These are phyloP conservation scores for Tychaedon coryphoeus DNA, from an alignment of 2,113 vertebrate species.

Conservation along the genomic window DNA sequence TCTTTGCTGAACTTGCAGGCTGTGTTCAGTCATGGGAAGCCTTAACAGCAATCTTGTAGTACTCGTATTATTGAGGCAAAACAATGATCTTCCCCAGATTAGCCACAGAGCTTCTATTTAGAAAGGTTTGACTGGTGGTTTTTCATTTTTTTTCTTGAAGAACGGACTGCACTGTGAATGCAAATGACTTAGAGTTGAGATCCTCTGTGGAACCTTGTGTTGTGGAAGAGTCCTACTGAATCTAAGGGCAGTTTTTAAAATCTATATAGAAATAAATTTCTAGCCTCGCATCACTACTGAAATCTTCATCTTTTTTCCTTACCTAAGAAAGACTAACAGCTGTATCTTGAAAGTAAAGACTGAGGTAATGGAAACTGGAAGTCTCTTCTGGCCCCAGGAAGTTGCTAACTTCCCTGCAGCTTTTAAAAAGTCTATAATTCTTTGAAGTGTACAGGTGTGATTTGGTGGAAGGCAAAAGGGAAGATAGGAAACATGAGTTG, in stretches of 20 bases:
- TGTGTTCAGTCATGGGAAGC: neutral
- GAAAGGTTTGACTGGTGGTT: neutral
- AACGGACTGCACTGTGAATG: neutral
- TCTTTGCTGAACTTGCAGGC: neutral
- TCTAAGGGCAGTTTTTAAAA: neutral
- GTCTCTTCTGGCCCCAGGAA: neutral
- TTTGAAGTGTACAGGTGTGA: neutral
- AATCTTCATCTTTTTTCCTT: neutral
- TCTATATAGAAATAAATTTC: neutral
- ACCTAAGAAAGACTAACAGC: neutral
- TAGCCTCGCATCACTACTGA: neutral
- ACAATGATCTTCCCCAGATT: neutral
- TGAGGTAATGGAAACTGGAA: neutral
- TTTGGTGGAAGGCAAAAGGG: neutral
- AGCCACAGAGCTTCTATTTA: constrained; percentile 31
- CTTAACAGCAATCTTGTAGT: neutral
- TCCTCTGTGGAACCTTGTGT: neutral
- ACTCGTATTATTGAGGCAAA: neutral
- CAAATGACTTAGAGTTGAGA: neutral
- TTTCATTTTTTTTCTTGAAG: neutral
- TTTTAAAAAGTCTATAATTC: neutral
- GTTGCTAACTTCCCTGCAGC: neutral
- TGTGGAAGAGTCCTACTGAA: neutral
- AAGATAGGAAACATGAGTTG: neutral
- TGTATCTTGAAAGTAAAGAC: neutral